These are phyloP conservation scores for Pteria penguin DNA, from an alignment of 2,888 invertebrate species.

Conservation along the genomic window DNA sequence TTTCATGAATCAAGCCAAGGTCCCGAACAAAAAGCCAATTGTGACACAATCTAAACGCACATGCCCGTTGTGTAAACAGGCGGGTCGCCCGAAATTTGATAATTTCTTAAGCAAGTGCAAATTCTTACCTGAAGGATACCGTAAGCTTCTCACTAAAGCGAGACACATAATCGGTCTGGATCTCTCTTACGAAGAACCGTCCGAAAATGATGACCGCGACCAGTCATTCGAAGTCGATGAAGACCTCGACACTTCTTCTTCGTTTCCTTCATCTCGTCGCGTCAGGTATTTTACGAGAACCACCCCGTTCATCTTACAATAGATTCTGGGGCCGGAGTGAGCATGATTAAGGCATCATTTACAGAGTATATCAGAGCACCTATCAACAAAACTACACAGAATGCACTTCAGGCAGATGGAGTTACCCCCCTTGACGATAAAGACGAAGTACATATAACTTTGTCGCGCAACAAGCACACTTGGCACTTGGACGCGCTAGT, in stretches of 20 bases:
- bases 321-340: too few species aligned
- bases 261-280: slow-evolving; percentile 39
- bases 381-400: too few species aligned
- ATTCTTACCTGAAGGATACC: slow-evolving; percentile 47
- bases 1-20: neutral
- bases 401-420: slow-evolving; percentile 21
- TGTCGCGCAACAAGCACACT: too few species aligned
- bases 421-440: slow-evolving; percentile 16
- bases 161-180: too few species aligned
- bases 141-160: too few species aligned
- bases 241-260: neutral
- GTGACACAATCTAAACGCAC: too few species aligned
- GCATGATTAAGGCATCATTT: too few species aligned
- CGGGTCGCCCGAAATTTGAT: slow-evolving; percentile 33
- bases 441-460: too few species aligned
- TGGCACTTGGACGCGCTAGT: too few species aligned
- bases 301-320: slow-evolving; percentile 36
- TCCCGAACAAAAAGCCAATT: neutral
- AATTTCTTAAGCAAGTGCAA: slow-evolving; percentile 50
- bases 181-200: too few species aligned
- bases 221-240: neutral
- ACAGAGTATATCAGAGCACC: too few species aligned
- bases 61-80: too few species aligned
- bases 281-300: slow-evolving; percentile 37
- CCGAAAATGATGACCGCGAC: slow-evolving; percentile 36